Evolutionary conservation across 2,888 invertebrate species (phyloP).

Genomic region (Hipparchia sbordonii): DNA sequence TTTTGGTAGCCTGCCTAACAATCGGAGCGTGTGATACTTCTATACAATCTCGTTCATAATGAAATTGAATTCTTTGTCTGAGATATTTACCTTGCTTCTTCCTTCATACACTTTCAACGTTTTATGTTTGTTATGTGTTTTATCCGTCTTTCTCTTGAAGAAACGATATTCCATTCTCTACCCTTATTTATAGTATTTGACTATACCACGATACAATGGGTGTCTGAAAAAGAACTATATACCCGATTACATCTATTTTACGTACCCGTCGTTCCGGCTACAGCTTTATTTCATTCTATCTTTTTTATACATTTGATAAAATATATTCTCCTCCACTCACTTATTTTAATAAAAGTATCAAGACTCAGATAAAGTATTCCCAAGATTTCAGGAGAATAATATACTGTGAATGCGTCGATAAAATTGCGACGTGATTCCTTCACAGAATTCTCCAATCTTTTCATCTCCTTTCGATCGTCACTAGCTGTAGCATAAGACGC

Average conservation of each 20-base stretch:
- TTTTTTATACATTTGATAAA: neutral
- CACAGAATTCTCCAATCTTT: conserved; percentile 70
- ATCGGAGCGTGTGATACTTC: conserved; percentile 28
- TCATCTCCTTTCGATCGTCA: conserved; percentile 58
- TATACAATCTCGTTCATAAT: neutral
- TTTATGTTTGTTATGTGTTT: neutral
- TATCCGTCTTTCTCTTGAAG: neutral
- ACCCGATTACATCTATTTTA: neutral
- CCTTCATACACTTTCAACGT: neutral
- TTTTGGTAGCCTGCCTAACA: conserved; percentile 52
- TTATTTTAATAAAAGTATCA: conserved; percentile 14
- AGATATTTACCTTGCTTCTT: no score
- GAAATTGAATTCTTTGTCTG: no score
- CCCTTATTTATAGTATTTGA: neutral
- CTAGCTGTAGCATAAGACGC: conserved; percentile 51
- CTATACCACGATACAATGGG: neutral
- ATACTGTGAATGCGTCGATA: conserved; percentile 52
- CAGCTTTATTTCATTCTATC: neutral
- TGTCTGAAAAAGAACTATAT: neutral
- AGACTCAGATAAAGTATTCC: conserved; percentile 21
- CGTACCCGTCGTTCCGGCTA: neutral
- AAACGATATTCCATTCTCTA: neutral
- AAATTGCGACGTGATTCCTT: conserved; percentile 75
- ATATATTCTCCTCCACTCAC: neutral
- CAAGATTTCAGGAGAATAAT: conserved; percentile 32